Evolutionary conservation across 2,797 vertebrate species (phyloP), one percentile per base, ranked within the genome.

Genomic region (Pantherophis vulpinus): DNA sequence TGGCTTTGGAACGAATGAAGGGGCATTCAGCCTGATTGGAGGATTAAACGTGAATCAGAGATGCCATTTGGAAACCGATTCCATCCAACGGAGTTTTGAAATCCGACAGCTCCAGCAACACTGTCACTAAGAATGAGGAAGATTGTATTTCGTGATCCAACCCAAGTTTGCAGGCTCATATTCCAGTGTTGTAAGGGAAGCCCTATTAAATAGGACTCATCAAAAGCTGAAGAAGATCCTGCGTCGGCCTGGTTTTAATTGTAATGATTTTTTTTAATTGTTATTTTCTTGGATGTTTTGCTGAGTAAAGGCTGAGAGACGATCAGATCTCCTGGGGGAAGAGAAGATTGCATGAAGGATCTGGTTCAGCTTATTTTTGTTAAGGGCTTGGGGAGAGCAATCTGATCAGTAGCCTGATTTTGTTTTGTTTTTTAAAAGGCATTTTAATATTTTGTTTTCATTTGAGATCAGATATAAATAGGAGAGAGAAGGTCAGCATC

Each of bases 151-250:
- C 16, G 91, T 87, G 88, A 1, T 93, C 89, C 89, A 59, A 2
- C 74, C 92, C 93, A 92, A 4, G 23, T 51, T 88, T 94, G 1
- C 92, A 89, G 0, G 94, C 70, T 92, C 79, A 93, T 91, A 20
- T 88, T 94, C 13, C 87, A 88, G n/a, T 89, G 92, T 91, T 0
- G 12, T 2, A 10, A 1, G 2, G 1, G 18, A 20, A 92, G 94
- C 91, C 18, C 79, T 11, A 29, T 59, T 93, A 93, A 91, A 4
- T 25, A 95, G 42, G 4, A 93, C 14, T 91, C 93, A 89, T 92
- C 91, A 91, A 94, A 96, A 93, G 18, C 83, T 10, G 47, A 32
- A 12, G 1, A 0, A 29, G 8, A 25, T 92, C 63, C 94, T 66
- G 8, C 6, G 91, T 23, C 1, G 3, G 0, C 90, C 5, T 2